phyloP scores from a whole-genome alignment of 23 tunicate genomes.

The Trididemnum miniatum region DNA sequence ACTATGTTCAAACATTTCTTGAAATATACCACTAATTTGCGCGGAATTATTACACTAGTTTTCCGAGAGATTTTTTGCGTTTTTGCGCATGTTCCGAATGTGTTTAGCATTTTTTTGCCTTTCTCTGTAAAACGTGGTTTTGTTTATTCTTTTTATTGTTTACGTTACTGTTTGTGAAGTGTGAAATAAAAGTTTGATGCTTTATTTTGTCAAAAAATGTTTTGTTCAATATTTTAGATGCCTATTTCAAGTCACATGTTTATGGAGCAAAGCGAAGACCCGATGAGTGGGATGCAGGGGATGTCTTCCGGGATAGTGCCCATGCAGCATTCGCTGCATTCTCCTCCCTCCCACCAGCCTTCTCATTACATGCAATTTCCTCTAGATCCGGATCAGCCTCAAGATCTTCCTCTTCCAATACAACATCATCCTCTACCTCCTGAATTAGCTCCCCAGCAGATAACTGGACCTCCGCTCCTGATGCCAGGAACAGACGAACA shows the following conservation, averaged over 20 bases:
- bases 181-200: too few relatives aligned
- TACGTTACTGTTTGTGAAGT: not conserved
- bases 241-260: slow-evolving; percentile 87
- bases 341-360: slow-evolving; percentile 42
- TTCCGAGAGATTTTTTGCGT: too few relatives aligned
- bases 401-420: slow-evolving; percentile 12
- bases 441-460: slow-evolving; percentile 26
- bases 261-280: slow-evolving; percentile 48
- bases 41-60: too few relatives aligned
- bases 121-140: not conserved
- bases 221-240: too few relatives aligned
- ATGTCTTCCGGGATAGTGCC: slow-evolving; percentile 9
- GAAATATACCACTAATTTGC: too few relatives aligned
- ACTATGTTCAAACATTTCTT: too few relatives aligned
- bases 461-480: slow-evolving; percentile 16
- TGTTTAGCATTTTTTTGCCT: too few relatives aligned
- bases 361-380: slow-evolving; percentile 59
- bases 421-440: slow-evolving; percentile 8
- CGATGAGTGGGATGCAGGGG: slow-evolving; percentile 24
- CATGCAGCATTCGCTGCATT: slow-evolving; percentile 30
- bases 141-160: not conserved
- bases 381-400: slow-evolving; percentile 46
- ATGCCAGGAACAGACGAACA: slow-evolving; percentile 36
- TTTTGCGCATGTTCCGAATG: too few relatives aligned
- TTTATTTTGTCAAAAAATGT: too few relatives aligned